Base-by-base conservation (phyloP, 2,888 invertebrate species). In the Amphipoea lucens region DNA sequence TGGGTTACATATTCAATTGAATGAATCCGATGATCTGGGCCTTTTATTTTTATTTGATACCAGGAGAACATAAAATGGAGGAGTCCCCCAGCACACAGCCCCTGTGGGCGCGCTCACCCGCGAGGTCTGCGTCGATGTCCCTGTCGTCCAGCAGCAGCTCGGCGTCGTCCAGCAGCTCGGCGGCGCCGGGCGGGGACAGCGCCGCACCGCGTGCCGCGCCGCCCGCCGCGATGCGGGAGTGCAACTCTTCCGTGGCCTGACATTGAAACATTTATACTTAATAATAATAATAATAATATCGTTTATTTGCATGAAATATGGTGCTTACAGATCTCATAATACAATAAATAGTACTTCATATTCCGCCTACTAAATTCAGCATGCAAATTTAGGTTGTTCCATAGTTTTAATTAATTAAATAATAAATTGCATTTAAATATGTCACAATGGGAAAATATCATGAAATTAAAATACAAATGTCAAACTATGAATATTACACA, bases 221-320 rank as follows among this genome's bases (percentile, higher is more conserved):
- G 6, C 94, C 94, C 82, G 95, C 95, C 71, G 99, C 99, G 87
- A 99, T 97, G 92, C 99, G 98, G 48, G 99, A 98, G 96, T 99
- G 99, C 92, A 99, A 98, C 93, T 99, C 99, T 95, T 99, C 99
- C 76, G 99, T 98, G 0, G 99, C 99, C 97, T 98, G 86, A 6
- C 14, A 29, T 29, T 60, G 48, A 12, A 51, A 54, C 48, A 65
- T 4, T 0, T 1, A 3, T 60, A 11, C 42, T 29, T 57, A n/a
- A n/a, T n/a, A n/a, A n/a, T n/a, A n/a, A n/a, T n/a, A n/a, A n/a
- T n/a, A n/a, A n/a, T n/a, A n/a, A n/a, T n/a, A n/a, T n/a, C n/a
- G n/a, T n/a, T n/a, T n/a, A n/a, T n/a, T n/a, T n/a, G n/a, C n/a
- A n/a, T n/a, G n/a, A n/a, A n/a, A n/a, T n/a, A n/a, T n/a, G n/a